phyloP scores from a whole-genome alignment of 2,888 invertebrate species.

The Leptinotarsa haldemani region DNA sequence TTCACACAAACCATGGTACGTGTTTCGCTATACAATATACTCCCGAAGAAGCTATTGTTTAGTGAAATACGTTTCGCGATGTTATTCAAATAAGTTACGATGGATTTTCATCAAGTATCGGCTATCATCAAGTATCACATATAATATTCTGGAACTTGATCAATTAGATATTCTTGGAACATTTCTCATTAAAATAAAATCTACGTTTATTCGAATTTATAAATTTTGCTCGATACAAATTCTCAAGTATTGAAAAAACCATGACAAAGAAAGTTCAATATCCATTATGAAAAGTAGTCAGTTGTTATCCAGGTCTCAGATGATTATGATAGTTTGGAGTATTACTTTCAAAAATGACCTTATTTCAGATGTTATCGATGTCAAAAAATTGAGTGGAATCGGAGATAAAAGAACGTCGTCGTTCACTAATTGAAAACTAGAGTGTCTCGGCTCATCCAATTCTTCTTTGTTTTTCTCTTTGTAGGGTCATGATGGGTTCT shows the following conservation, averaged over 20 bases:
- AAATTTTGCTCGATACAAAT: no score
- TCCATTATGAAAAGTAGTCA: not conserved
- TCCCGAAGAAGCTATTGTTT: no score
- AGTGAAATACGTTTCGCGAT: no score
- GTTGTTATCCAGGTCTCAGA: conserved; percentile 12
- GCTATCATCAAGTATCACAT: no score
- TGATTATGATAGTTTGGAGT: conserved; percentile 12
- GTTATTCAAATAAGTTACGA: no score
- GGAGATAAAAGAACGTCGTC: conserved; percentile 7
- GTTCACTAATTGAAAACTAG: not conserved
- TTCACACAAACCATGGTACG: no score
- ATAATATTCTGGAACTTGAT: no score
- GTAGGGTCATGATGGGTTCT: not conserved
- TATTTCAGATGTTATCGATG: not conserved
- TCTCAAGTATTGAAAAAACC: not conserved
- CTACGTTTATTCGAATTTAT: no score
- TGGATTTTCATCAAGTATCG: no score
- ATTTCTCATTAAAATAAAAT: no score
- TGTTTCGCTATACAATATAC: no score
- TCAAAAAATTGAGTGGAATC: conserved; percentile 3
- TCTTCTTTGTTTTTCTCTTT: not conserved
- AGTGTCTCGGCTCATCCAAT: not conserved
- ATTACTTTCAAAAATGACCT: conserved; percentile 12
- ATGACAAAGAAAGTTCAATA: not conserved
- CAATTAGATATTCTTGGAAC: no score